Conservation (phyloP, 2,888 invertebrate genomes). For the Scrobipalpa costella region DNA sequence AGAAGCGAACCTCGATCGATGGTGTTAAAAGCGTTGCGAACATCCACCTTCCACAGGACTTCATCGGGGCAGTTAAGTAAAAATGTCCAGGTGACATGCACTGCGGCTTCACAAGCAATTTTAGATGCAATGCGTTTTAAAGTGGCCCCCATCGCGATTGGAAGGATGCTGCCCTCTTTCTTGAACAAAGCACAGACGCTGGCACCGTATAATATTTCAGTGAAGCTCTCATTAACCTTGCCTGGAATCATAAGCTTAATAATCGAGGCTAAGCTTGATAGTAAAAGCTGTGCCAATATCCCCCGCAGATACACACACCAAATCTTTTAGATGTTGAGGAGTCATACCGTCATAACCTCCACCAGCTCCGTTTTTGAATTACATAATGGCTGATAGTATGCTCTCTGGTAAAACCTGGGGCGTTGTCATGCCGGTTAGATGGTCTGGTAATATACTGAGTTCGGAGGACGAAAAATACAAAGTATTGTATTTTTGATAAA, state of each 20-base stretch:
- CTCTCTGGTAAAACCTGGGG: background rate
- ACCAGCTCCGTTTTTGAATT: background rate
- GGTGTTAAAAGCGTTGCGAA: slow-evolving; percentile 8
- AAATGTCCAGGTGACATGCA: no score
- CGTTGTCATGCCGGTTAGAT: background rate
- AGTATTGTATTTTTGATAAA: no score
- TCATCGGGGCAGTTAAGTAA: background rate
- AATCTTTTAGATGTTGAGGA: slow-evolving; percentile 22
- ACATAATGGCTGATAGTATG: background rate
- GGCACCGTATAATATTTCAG: slow-evolving; percentile 11
- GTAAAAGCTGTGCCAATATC: slow-evolving; percentile 6
- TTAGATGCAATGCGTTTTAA: slow-evolving; percentile 14
- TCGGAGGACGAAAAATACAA: background rate
- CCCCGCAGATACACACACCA: slow-evolving; percentile 1
- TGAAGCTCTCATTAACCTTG: background rate
- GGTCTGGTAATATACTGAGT: background rate
- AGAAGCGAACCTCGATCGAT: slow-evolving; percentile 1
- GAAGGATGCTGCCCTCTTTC: slow-evolving; percentile 19
- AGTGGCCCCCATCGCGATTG: slow-evolving; percentile 17
- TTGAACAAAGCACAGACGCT: slow-evolving; percentile 12
- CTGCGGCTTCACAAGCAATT: background rate
- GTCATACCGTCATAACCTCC: slow-evolving; percentile 15
- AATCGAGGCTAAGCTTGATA: background rate
- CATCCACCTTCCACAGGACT: slow-evolving; percentile 9
- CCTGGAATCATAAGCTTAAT: slow-evolving; percentile 8